Evolutionary conservation across 1,140 invertebrate species (phyloP), one percentile per base, ranked within the genome.

Genomic region (Cheumatopsyche charites): DNA sequence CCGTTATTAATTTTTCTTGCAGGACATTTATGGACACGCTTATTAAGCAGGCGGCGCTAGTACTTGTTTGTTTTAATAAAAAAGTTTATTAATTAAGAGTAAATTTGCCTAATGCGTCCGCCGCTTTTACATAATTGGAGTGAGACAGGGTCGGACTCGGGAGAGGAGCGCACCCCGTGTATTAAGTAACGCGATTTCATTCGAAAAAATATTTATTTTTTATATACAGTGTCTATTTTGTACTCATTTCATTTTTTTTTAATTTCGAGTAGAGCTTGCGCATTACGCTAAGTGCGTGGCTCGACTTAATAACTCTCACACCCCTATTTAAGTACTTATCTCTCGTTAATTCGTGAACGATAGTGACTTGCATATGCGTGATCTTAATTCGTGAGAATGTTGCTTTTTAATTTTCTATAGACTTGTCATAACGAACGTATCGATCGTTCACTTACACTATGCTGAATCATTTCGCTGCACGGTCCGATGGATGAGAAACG

Each of bases 11-110:
- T 42, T 63, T 42, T 63, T 13, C 29, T 63, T 26, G 42, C 41
- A 47, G 36, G 23, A 66, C 63, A 66, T 15, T 58, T 58, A 58
- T 58, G 55, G 55, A 47, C 63, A 47, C 41, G 21, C 21, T 66
- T 66, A 66, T 66, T 66, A 66, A 36, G 43, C 13, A 49, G 52
- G 67, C 67, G 61, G 61, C 36, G 49, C 29, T 36, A 71, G 58
- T 62, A 65, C 58, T 63, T 71, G 69, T 71, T 71, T 71, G 69
- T 41, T 63, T 71, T 63, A 63, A 71, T 63, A 71, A 71, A 71
- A 70, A 70, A 70, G 67, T 70, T 70, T 71, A 71, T 71, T 71
- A 71, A 71, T 71, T 71, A 71, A 63, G 61, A 71, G 69, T 63
- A 58, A 71, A 71, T 71, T 71, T 71, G 69, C 69, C 69, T 71